Conservation (phyloP, 2,888 invertebrate species). For the Drosophila maculinotata region DNA sequence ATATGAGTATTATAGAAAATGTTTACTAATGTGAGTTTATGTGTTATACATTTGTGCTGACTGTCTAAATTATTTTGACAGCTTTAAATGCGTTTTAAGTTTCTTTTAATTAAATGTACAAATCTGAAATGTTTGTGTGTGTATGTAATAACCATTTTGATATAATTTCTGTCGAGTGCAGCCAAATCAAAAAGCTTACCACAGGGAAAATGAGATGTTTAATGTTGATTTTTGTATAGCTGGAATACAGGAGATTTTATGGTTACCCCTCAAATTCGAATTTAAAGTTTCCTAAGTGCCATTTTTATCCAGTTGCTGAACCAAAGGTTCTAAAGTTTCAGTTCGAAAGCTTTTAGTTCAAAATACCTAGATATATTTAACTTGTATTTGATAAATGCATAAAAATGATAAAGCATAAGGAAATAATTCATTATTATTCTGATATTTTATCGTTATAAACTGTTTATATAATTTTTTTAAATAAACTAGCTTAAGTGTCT, state of each 20-base stretch:
- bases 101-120: too few relatives aligned
- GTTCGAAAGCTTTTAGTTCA: neutral
- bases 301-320: conserved; percentile 1
- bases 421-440: too few relatives aligned
- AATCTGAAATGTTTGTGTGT: too few relatives aligned
- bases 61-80: conserved; percentile 21
- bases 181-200: too few relatives aligned
- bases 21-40: neutral
- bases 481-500: too few relatives aligned
- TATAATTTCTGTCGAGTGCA: too few relatives aligned
- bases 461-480: too few relatives aligned
- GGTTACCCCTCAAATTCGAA: conserved; percentile 17
- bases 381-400: neutral
- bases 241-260: conserved; percentile 2
- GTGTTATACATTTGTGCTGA: neutral
- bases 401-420: too few relatives aligned
- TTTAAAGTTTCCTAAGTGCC: neutral
- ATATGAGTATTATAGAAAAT: neutral
- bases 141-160: too few relatives aligned
- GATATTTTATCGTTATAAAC: neutral
- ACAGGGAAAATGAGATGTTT: too few relatives aligned
- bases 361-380: neutral
- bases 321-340: neutral
- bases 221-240: neutral
- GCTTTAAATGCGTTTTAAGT: neutral